Evolutionary conservation across 1,140 invertebrate genomes (phyloP).

Genomic region (Nasonia giraulti): DNA sequence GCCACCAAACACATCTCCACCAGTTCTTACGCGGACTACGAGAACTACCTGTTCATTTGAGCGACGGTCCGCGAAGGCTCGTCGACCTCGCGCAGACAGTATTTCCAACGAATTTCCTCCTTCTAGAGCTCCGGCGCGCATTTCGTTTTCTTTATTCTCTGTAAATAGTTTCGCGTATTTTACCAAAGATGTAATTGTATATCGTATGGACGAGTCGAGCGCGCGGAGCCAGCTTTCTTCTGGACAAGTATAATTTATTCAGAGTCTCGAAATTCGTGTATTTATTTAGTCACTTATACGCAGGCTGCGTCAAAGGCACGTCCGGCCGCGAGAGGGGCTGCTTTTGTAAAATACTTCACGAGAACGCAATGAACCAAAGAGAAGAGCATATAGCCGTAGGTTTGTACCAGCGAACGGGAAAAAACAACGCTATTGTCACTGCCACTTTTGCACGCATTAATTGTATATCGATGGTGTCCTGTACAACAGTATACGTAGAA

Average conservation of each 20-base stretch:
- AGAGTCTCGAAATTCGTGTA: background rate
- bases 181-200: background rate
- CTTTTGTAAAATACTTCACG: conserved; percentile 39
- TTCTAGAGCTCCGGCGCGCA: background rate
- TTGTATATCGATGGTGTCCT: too few species aligned
- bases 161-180: background rate
- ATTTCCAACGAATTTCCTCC: background rate
- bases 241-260: background rate
- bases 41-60: conserved; percentile 79
- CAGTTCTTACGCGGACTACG: conserved; percentile 76
- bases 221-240: background rate
- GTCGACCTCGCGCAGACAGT: background rate
- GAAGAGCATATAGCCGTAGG: conserved; percentile 5
- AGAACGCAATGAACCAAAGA: conserved; percentile 48
- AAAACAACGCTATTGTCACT: background rate
- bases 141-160: background rate
- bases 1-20: conserved; percentile 69
- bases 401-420: background rate
- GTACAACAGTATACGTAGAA: too few species aligned
- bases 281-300: background rate
- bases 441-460: too few species aligned
- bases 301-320: background rate
- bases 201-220: background rate
- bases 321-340: background rate
- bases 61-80: background rate